Base-by-base conservation (phyloP, 1,140 invertebrate genomes). In the Caenorhabditis tropicalis region DNA sequence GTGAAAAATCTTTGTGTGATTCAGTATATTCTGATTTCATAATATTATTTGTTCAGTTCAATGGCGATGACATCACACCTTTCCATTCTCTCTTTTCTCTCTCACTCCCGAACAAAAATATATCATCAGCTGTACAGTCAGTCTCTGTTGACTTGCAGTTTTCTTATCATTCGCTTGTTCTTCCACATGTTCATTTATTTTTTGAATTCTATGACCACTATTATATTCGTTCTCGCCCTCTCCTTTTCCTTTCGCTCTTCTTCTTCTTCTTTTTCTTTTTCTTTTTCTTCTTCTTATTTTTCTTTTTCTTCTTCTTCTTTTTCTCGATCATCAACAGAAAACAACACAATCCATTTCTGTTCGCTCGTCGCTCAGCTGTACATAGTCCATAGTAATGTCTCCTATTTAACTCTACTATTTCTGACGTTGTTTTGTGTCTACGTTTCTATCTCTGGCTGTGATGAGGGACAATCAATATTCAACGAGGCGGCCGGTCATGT, bases 61-160 rank as follows among this genome's bases (percentile, higher is more conserved):
- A 65, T 27, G 4, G 16, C 19, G 10, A 65, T 65, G 58, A 65
- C 58, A 36, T 65, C 58, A 65, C 31, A 36, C 58, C 4, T 33
- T 31, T 60, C 15, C 31, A 10, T 56, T n/a, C 3, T 65, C 31
- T 36, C 58, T 3, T 65, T 65, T 36, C 15, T 36, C 19, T 60
- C 58, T 60, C 29, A 21, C 7, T 56, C 10, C 10, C 24, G 9
- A 56, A 6, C 5, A 51, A 9, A 51, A 19, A 51, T 51, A 65
- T 29, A 27, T 29, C 12, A 65, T 19, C 58, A 65, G 58, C 58
- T 65, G 58, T 65, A 65, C 58, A 56, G 53, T 56, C 49, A 51
- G 10, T 19, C 6, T 33, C 10, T 65, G 58, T 36, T 56, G 53
- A 56, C 53, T 21, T 27, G 9, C 21, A 1, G 36, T 33, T 19